Base-by-base conservation (phyloP, 2,113 vertebrate genomes). In the Nestor notabilis region DNA sequence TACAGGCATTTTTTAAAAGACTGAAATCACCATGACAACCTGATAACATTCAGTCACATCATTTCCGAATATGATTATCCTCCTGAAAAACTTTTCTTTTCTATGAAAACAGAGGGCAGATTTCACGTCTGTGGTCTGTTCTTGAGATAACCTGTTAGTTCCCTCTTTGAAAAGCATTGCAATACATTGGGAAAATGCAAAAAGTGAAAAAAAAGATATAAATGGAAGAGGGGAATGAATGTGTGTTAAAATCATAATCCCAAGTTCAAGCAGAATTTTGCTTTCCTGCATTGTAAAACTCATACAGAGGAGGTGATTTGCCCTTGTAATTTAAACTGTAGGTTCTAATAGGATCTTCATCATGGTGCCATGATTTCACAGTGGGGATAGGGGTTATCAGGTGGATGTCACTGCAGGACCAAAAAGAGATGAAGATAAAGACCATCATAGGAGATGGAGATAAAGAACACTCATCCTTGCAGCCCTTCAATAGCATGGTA, bases 1-100 rank as follows among this genome's bases (percentile, higher is more conserved):
- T 92, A 82, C 93, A 86, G 89, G 93, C 87, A 93, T 97, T 98
- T 98, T 96, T 97, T 91, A 98, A 96, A 97, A 97, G 96, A 85
- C 90, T 89, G 47, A 72, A 83, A 52, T 95, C 90, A 82, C 95
- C 69, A 80, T 95, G 96, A 96, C 61, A 92, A 84, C 87, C 95
- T 96, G 93, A 85, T 96, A 97, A 96, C 61, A 94, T 97, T 94
- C 90, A 83, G 83, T 79, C 86, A 65, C 79, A 93, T 91, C 86
- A 68, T 97, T 97, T 98, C 90, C 46, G 33, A 64, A 65, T 95
- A 69, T 60, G 80, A 94, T 97, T 94, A 93, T 94, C 83, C 94
- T 94, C 90, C 83, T 68, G 83, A 83, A 95, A 97, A 93, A 29
- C 68, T 17, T n/a, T 66, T 83, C 56, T 90, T 78, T 95, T 97